A percentile compares a stretch with the other conserved stretches of the same genome.
Evolutionary conservation across 2,888 invertebrate species (phyloP).

Genomic region (Temnothorax ravouxi): DNA sequence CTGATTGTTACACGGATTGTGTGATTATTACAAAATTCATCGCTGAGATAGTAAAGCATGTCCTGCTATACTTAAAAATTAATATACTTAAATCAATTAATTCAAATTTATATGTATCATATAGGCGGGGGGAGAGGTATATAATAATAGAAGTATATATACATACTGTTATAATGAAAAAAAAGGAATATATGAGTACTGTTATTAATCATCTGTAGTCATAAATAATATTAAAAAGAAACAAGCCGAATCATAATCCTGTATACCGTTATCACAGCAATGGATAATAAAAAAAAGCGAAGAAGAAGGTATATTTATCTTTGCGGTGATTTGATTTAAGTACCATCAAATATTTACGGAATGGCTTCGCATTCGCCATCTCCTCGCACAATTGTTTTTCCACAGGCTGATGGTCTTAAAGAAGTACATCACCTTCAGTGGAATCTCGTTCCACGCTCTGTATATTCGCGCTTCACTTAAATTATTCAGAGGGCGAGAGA

Average conservation of each 20-base stretch:
- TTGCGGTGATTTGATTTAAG: slow-evolving; percentile 23
- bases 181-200: background rate
- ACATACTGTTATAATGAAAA: background rate
- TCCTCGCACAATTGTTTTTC: slow-evolving; percentile 31
- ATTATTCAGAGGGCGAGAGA: slow-evolving; percentile 67
- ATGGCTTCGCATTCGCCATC: background rate
- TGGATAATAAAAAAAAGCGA: background rate
- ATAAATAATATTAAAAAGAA: background rate
- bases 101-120: background rate
- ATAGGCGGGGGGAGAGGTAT: background rate
- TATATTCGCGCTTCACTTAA: slow-evolving; percentile 51
- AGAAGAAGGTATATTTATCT: background rate
- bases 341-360: slow-evolving; percentile 34
- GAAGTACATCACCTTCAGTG: slow-evolving; percentile 21
- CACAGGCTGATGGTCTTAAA: background rate
- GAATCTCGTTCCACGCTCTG: background rate
- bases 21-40: background rate
- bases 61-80: background rate
- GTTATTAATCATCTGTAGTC: background rate
- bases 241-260: background rate
- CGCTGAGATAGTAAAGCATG: background rate
- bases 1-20: background rate
- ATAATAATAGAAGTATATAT: background rate
- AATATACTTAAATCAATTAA: background rate
- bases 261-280: background rate